These are phyloP conservation scores for Podotricha telesiphe DNA, from an alignment of 2,888 invertebrate genomes.

Conservation along the genomic window DNA sequence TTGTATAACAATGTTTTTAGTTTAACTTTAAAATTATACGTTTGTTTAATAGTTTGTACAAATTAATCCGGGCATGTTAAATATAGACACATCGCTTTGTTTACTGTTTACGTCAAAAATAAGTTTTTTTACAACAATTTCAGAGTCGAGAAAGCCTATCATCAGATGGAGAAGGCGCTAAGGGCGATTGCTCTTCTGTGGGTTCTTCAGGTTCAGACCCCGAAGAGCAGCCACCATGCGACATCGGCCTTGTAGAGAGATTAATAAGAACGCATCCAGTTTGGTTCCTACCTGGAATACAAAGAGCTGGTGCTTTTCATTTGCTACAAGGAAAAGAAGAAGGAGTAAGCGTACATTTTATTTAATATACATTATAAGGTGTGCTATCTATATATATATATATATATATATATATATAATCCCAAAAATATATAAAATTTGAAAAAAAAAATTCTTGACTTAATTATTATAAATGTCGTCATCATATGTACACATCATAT, in stretches of 20 bases:
- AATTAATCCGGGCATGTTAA: too few species aligned
- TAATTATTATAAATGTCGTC: too few species aligned
- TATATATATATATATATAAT: too few species aligned
- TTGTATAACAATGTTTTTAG: neutral
- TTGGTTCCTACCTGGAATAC: slow-evolving; percentile 97
- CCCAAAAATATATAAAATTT: too few species aligned
- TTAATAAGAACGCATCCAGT: slow-evolving; percentile 96
- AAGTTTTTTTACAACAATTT: neutral
- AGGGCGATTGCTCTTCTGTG: slow-evolving; percentile 84
- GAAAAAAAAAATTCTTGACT: too few species aligned
- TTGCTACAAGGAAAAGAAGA: slow-evolving; percentile 96
- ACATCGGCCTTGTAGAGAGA: slow-evolving; percentile 93
- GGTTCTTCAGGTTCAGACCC: slow-evolving; percentile 82
- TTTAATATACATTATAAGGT: neutral
- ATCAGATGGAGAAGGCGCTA: slow-evolving; percentile 85
- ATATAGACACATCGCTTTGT: too few species aligned
- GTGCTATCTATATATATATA: too few species aligned
- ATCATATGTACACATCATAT: too few species aligned
- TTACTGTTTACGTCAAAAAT: too few species aligned
- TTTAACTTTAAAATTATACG: neutral
- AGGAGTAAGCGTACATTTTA: slow-evolving; percentile 86
- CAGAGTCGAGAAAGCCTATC: slow-evolving; percentile 87
- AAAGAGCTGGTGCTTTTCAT: slow-evolving; percentile 96
- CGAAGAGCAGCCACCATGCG: slow-evolving; percentile 90
- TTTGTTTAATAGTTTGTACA: too few species aligned